phyloP scores from a whole-genome alignment of 1,140 invertebrate genomes.

The Drosophila orosa region DNA sequence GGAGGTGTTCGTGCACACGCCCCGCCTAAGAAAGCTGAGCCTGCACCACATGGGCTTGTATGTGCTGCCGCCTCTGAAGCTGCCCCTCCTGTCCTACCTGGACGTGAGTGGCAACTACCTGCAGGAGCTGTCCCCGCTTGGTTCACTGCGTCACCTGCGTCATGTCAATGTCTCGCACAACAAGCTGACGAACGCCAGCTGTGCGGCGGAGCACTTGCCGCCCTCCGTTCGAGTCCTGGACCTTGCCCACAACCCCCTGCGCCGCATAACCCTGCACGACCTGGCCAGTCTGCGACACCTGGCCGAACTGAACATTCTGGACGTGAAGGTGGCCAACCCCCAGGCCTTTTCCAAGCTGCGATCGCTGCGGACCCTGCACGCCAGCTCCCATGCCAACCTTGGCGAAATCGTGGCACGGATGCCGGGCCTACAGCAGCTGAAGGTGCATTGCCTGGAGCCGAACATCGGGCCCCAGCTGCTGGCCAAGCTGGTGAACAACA shows the following conservation, averaged over 20 bases:
- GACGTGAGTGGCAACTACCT: constrained; percentile 84
- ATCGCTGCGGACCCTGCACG: constrained; percentile 83
- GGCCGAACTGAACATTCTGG: constrained; percentile 76
- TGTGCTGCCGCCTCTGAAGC: constrained; percentile 90
- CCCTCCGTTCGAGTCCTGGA: constrained; percentile 73
- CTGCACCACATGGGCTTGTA: constrained; percentile 90
- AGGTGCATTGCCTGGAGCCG: constrained; percentile 90
- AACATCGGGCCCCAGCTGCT: constrained; percentile 89
- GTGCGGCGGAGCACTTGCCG: constrained; percentile 78
- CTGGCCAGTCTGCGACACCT: constrained; percentile 69
- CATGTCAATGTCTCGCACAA: constrained; percentile 88
- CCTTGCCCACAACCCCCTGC: constrained; percentile 79
- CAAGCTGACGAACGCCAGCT: constrained; percentile 85
- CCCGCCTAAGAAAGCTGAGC: constrained; percentile 90
- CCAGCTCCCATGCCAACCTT: constrained; percentile 75
- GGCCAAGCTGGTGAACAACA: constrained; percentile 88
- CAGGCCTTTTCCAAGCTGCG: constrained; percentile 84
- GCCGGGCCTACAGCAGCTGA: constrained; percentile 87
- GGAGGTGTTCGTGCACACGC: constrained; percentile 94
- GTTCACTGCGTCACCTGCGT: constrained; percentile 86
- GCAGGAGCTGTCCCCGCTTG: constrained; percentile 84
- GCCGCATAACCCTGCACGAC: constrained; percentile 77
- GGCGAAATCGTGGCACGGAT: constrained; percentile 78
- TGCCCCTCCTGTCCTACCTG: constrained; percentile 86
- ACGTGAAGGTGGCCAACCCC: constrained; percentile 78